Base-by-base conservation (phyloP, 2,113 vertebrate species). In the Passer montanus region DNA sequence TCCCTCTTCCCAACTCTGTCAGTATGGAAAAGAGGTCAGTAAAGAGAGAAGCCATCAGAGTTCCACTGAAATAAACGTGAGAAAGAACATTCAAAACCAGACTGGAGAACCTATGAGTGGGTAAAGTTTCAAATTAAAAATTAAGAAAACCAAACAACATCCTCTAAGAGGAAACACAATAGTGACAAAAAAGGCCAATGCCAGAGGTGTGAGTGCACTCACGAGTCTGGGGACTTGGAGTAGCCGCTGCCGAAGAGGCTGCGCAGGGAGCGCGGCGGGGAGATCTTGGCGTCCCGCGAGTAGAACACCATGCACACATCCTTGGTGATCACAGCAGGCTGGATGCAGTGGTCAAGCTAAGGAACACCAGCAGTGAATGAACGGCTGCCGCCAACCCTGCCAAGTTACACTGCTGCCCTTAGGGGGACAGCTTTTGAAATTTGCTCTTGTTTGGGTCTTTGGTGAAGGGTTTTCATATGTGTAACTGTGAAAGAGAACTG, bases 231-330 rank as follows among this genome's bases (percentile, higher is more conserved):
- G 23, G 98, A 98, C 87, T 99, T 99, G 10, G 99, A 99, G 95
- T 99, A 99, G 76, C 99, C 98, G 1, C 99, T 99, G 90, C 99
- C 99, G n/a, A 99, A 99, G 66, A 99, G 98, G 97, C 95, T 99
- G 94, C 99, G 99, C 68, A 99, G 98, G 1, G 99, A 99, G 16
- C 99, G 99, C 1, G 99, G 99, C 0, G 99, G 99, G 1, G 99
- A 99, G 94, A 99, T 99, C 97, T 99, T 99, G 91, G 99, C 98
- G 10, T 99, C 99, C 47, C 99, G 97, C 12, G 99, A 99, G 96
- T 99, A 99, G 87, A 99, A 99, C 89, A 99, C 99, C 99, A 99
- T 99, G 90, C 99, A 99, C 35, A 99, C 98, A 33, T 99, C 99
- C 98, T 99, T 99, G 72, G 99, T 99, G 93, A 99, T 98, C 58